Percentiles rank a stretch among this genome's conserved stretches.
Evolutionary conservation across 2,888 invertebrate genomes (phyloP).

Genomic region (Diadromus collaris): DNA sequence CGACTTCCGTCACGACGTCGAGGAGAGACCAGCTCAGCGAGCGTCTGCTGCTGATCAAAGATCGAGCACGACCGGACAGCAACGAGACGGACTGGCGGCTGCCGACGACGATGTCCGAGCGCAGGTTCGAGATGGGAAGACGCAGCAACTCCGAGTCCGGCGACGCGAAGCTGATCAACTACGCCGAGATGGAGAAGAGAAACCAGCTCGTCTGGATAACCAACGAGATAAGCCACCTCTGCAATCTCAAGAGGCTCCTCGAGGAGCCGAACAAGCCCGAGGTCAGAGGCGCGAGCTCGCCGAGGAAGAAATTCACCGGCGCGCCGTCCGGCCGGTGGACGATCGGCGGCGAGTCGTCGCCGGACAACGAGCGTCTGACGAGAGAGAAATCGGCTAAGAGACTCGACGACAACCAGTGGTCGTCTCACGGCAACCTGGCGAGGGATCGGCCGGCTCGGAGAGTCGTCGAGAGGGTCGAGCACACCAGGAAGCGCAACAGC

Average conservation of each 20-base stretch:
- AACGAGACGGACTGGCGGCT: constrained; percentile 79
- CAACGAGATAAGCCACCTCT: constrained; percentile 82
- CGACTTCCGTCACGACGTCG: constrained; percentile 25
- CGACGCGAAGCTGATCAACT: constrained; percentile 76
- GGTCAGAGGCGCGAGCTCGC: constrained; percentile 61
- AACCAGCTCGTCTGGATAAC: constrained; percentile 83
- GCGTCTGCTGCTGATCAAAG: constrained; percentile 47
- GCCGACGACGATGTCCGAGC: constrained; percentile 80
- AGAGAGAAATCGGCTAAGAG: constrained; percentile 11
- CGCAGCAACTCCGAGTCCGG: constrained; percentile 71
- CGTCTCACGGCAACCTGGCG: constrained; percentile 77
- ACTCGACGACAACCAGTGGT: constrained; percentile 74
- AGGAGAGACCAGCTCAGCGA: constrained; percentile 31
- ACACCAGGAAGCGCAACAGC: constrained; percentile 74
- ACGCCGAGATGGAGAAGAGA: constrained; percentile 81
- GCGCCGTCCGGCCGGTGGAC: constrained; percentile 39
- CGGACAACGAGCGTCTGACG: neutral
- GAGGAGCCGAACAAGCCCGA: constrained; percentile 75
- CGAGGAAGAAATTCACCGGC: constrained; percentile 63
- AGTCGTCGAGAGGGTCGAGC: constrained; percentile 22
- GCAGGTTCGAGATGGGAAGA: constrained; percentile 77
- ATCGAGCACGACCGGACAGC: constrained; percentile 52
- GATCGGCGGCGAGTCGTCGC: neutral
- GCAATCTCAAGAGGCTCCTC: constrained; percentile 80
- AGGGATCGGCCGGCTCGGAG: constrained; percentile 59